phyloP scores from a whole-genome alignment of 2,888 invertebrate genomes.

The Drosophila anomalipes region DNA sequence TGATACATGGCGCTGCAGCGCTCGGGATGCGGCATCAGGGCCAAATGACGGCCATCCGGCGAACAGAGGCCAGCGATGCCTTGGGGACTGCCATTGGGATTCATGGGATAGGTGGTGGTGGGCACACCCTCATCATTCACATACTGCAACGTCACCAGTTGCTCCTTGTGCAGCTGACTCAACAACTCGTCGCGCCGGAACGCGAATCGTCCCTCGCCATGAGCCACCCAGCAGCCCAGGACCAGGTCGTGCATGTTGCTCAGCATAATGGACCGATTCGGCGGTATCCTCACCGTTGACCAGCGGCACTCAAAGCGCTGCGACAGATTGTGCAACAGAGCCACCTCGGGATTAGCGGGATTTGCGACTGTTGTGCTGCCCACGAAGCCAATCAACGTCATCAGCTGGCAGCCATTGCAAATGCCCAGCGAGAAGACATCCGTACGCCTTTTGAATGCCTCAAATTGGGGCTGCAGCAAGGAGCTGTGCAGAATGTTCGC shows the following conservation, averaged over 20 bases:
- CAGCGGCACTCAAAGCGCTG: conserved; percentile 94
- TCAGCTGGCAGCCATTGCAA: conserved; percentile 99
- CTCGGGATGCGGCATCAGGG: conserved; percentile 99
- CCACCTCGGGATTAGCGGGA: conserved; percentile 86
- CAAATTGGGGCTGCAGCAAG: conserved; percentile 90
- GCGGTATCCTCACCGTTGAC: conserved; percentile 90
- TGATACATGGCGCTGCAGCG: conserved; percentile 96
- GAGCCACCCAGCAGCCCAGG: conserved; percentile 98
- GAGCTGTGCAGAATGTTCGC: conserved; percentile 94
- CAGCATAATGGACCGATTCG: conserved; percentile 91
- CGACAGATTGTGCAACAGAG: conserved; percentile 94
- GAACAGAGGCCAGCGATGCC: conserved; percentile 97
- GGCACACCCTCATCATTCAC: conserved; percentile 92
- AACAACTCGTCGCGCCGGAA: conserved; percentile 87
- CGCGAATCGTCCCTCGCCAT: conserved; percentile 95
- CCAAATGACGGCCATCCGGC: conserved; percentile 95
- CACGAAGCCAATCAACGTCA: conserved; percentile 97
- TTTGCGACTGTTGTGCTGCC: conserved; percentile 86
- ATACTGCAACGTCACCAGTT: conserved; percentile 92
- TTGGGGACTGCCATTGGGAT: conserved; percentile 95
- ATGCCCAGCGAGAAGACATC: conserved; percentile 98
- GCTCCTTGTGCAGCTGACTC: conserved; percentile 86
- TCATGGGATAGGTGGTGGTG: conserved; percentile 95
- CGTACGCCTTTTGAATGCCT: conserved; percentile 89
- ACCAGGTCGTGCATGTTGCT: conserved; percentile 94